Evolutionary conservation across 1,140 invertebrate species (phyloP).

Genomic region (Ylistrum balloti): DNA sequence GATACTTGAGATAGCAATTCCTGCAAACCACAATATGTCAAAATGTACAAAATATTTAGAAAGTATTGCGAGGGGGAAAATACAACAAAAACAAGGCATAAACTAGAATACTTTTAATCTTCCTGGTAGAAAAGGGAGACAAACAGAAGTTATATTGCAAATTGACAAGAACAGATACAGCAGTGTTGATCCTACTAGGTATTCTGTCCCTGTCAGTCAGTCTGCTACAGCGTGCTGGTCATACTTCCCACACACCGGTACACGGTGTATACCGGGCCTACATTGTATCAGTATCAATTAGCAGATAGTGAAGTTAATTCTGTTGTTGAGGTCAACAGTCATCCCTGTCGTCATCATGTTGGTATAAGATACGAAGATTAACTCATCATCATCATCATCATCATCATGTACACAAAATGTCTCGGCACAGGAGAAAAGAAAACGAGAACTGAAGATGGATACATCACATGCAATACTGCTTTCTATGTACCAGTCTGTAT

Average conservation of each 20-base stretch:
- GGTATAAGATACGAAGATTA: conserved; percentile 32
- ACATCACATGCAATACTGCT: conserved; percentile 38
- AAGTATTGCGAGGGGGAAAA: background rate
- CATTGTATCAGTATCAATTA: conserved; percentile 35
- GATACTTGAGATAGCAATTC: no score
- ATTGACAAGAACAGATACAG: conserved; percentile 24
- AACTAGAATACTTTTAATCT: conserved; percentile 61
- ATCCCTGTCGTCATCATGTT: conserved; percentile 21
- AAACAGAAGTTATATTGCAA: conserved; percentile 50
- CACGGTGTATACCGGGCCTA: conserved; percentile 43
- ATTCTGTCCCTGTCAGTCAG: background rate
- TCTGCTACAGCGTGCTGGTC: conserved; percentile 43
- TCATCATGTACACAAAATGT: conserved; percentile 28
- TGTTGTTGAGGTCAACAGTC: conserved; percentile 31
- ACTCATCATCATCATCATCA: background rate
- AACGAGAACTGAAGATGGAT: conserved; percentile 14
- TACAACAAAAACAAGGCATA: conserved; percentile 40
- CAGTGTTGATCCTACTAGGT: background rate
- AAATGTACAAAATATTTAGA: no score
- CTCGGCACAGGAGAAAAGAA: conserved; percentile 29
- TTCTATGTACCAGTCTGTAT: conserved; percentile 18
- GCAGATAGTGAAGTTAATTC: conserved; percentile 28
- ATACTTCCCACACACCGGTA: conserved; percentile 20
- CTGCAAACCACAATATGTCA: no score
- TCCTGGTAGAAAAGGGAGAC: conserved; percentile 58